A percentile compares a stretch with the other conserved stretches of the same genome.
Conservation (phyloP, 2,113 vertebrate species). For the Corvus cornix region DNA sequence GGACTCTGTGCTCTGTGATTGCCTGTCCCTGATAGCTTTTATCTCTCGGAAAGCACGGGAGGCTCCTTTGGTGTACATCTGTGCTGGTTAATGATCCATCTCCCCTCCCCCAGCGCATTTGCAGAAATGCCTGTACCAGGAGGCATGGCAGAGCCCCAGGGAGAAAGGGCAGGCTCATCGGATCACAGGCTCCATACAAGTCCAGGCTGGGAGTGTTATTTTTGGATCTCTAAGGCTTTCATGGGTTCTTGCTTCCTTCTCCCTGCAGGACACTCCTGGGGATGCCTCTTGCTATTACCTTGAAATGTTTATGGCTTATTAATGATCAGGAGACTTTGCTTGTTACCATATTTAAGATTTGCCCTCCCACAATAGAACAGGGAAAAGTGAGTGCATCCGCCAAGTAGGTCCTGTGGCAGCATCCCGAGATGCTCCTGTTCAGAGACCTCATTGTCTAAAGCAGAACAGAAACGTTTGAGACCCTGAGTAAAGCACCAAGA, state of each 20-base stretch:
- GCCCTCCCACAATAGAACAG: background rate
- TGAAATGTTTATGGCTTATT: background rate
- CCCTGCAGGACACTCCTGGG: background rate
- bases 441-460: background rate
- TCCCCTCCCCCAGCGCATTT: background rate
- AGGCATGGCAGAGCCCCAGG: background rate
- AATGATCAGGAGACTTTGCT: background rate
- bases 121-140: background rate
- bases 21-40: background rate
- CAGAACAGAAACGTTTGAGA: background rate
- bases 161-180: background rate
- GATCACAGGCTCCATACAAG: background rate
- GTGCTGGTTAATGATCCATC: conserved; percentile 52
- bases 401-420: background rate
- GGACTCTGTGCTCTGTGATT: conserved; percentile 24
- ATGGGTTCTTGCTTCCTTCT: background rate
- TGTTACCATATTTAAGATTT: background rate
- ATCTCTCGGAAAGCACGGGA: conserved; percentile 7
- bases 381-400: background rate
- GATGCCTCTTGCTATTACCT: background rate
- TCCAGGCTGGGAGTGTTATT: background rate
- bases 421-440: fast-evolving
- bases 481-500: background rate
- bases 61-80: background rate
- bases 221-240: background rate